Evolutionary conservation across 2,888 invertebrate genomes (phyloP).

Genomic region (Lepeophtheirus nordmannii): DNA sequence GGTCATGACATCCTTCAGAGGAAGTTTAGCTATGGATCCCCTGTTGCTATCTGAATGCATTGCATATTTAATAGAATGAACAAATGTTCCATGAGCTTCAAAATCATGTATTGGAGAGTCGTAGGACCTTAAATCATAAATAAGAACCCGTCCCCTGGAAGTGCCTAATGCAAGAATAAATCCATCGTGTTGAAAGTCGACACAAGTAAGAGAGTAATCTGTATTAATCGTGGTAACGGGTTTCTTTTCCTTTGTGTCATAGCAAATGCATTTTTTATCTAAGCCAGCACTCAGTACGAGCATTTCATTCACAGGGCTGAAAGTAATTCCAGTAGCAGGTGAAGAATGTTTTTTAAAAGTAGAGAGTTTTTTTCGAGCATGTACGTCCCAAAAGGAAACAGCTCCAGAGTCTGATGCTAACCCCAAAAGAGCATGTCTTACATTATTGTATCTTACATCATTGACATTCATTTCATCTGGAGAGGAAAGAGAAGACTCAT

Average conservation of each 20-base stretch:
- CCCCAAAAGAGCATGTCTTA: conserved; percentile 32
- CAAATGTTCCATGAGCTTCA: conserved; percentile 9
- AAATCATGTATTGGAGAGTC: conserved; percentile 31
- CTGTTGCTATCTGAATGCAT: background rate
- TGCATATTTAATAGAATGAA: background rate
- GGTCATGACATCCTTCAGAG: background rate
- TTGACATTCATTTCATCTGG: conserved; percentile 28
- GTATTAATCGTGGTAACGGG: conserved; percentile 30
- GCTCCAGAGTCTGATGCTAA: conserved; percentile 34
- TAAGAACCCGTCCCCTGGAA: conserved; percentile 33
- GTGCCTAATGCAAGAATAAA: conserved; percentile 34
- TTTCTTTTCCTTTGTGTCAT: conserved; percentile 34
- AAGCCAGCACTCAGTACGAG: conserved; percentile 35
- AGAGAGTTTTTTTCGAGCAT: conserved; percentile 31
- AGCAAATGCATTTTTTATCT: conserved; percentile 35
- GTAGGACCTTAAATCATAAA: conserved; percentile 34
- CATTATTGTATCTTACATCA: conserved; percentile 32
- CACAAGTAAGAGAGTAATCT: conserved; percentile 33
- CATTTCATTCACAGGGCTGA: conserved; percentile 36
- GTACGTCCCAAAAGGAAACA: conserved; percentile 35
- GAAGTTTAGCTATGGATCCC: background rate
- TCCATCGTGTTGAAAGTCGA: conserved; percentile 33
- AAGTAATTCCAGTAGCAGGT: conserved; percentile 35
- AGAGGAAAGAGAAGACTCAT: background rate
- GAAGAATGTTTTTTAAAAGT: conserved; percentile 33